Percentiles rank a stretch among this genome's conserved stretches.
These are phyloP conservation scores for Epizoanthus rinbou DNA, from an alignment of 92 coral and sea anemone genomes.

Conservation along the genomic window DNA sequence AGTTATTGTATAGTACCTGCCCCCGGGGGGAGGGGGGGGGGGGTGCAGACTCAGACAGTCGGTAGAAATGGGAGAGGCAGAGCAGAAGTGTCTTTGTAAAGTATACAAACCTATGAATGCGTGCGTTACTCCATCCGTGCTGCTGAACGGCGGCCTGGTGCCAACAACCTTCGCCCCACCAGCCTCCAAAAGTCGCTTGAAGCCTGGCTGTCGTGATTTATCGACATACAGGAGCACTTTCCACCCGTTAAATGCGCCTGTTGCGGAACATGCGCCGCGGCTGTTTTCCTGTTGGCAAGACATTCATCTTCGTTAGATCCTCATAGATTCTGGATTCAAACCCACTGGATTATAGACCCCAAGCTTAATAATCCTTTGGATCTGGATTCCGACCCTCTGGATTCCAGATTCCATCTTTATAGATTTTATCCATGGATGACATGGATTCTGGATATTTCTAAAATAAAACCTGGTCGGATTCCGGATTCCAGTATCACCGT, in stretches of 20 bases:
- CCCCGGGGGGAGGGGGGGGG: background rate
- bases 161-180: slow-evolving; percentile 94
- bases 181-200: slow-evolving; percentile 84
- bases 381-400: too few relatives aligned
- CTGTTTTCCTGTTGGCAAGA: slow-evolving; percentile 7
- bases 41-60: background rate
- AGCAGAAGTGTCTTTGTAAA: background rate
- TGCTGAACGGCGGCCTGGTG: slow-evolving; percentile 76
- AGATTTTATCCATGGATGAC: too few relatives aligned
- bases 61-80: background rate
- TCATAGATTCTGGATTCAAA: too few relatives aligned
- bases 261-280: background rate
- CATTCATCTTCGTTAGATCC: background rate
- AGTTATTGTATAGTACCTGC: background rate
- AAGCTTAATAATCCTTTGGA: too few relatives aligned
- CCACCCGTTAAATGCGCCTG: slow-evolving; percentile 95
- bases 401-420: too few relatives aligned
- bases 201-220: slow-evolving; percentile 78
- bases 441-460: too few relatives aligned
- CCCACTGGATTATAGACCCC: too few relatives aligned
- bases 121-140: slow-evolving; percentile 72
- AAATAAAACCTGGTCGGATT: too few relatives aligned
- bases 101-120: slow-evolving; percentile 86
- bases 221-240: slow-evolving; percentile 87
- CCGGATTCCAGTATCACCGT: too few relatives aligned